Evolutionary conservation across 2,113 vertebrate species (phyloP).

Genomic region (Tyto alba): DNA sequence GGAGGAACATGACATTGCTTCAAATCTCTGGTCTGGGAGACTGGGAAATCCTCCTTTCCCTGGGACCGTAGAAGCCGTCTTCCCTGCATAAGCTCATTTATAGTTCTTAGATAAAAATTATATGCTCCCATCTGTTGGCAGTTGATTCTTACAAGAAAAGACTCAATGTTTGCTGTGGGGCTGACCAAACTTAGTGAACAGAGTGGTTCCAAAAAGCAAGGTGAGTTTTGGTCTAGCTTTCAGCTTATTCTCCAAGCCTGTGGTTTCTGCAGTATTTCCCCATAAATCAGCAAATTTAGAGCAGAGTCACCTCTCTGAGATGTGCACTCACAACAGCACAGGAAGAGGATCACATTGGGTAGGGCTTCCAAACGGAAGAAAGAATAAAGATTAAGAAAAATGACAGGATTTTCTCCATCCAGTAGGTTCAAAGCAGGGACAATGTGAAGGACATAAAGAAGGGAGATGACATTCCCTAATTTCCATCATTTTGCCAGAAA

Average conservation of each 20-base stretch:
- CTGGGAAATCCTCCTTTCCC: not conserved
- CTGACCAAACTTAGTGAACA: not conserved
- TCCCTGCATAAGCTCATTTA: not conserved
- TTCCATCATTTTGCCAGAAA: not conserved
- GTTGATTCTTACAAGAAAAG: not conserved
- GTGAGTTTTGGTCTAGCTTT: not conserved
- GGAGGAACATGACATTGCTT: not conserved
- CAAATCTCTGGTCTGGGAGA: not conserved
- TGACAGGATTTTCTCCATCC: not conserved
- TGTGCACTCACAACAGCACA: fast-evolving
- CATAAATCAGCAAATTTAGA: not conserved
- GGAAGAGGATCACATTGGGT: not conserved
- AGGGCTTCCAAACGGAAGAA: not conserved
- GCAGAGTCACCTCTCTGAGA: not conserved
- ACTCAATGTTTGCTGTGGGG: not conserved
- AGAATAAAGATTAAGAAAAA: not conserved
- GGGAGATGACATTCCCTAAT: fast-evolving
- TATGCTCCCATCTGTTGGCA: not conserved
- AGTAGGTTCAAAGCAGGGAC: not conserved
- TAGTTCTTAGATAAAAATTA: not conserved
- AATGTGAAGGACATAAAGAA: not conserved
- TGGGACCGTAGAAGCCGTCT: not conserved
- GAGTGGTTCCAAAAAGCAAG: not conserved
- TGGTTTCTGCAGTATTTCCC: not conserved
- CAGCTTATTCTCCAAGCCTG: not conserved